Conservation (phyloP, 1,140 invertebrate genomes). For the Drosophila chauvacae region DNA sequence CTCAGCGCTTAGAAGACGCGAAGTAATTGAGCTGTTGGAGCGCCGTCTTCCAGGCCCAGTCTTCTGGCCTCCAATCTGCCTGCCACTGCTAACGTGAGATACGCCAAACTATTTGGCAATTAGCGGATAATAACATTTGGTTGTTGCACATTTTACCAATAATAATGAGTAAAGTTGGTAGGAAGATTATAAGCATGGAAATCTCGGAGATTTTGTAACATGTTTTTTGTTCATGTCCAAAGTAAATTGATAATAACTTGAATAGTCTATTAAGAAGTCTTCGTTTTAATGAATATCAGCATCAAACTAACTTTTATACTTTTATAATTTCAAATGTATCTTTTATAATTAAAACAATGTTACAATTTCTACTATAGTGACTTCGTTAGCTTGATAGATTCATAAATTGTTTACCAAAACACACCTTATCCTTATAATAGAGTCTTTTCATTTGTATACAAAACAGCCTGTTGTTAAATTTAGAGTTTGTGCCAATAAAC, state of each 20-base stretch:
- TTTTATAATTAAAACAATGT: background rate
- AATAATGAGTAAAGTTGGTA: conserved; percentile 12
- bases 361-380: background rate
- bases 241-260: background rate
- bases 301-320: too few species aligned
- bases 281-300: background rate
- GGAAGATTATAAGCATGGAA: conserved; percentile 8
- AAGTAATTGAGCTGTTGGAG: conserved; percentile 49
- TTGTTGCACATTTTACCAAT: conserved; percentile 29
- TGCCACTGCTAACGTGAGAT: conserved; percentile 42
- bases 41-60: conserved; percentile 13
- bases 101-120: conserved; percentile 54
- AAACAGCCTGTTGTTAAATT: background rate
- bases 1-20: conserved; percentile 11
- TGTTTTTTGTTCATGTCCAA: background rate
- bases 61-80: conserved; percentile 31
- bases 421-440: background rate
- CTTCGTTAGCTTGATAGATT: background rate
- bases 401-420: background rate
- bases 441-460: background rate
- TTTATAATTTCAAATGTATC: background rate
- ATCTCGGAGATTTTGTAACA: background rate
- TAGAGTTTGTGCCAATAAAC: conserved; percentile 5
- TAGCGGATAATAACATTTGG: conserved; percentile 47
- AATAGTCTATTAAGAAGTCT: background rate